Evolutionary conservation across 1,140 invertebrate genomes (phyloP).

Genomic region (Prorops nasuta): DNA sequence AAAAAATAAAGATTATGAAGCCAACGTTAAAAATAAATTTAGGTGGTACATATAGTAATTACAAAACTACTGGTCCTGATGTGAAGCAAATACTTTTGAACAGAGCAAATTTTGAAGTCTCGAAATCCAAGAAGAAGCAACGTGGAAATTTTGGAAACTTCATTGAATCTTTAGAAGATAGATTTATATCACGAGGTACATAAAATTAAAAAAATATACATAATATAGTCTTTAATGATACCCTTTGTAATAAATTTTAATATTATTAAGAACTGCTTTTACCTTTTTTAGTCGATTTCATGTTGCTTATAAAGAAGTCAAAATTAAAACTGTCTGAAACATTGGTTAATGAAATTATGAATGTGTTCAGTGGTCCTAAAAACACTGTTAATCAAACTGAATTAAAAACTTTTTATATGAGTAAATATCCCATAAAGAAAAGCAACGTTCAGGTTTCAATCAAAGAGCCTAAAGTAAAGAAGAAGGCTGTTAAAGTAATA

Average conservation of each 20-base stretch:
- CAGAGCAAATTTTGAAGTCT: slow-evolving; percentile 49
- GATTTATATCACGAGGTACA: slow-evolving; percentile 22
- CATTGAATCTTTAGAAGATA: slow-evolving; percentile 34
- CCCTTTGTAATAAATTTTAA: too few relatives aligned
- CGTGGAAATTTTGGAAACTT: slow-evolving; percentile 51
- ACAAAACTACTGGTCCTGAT: slow-evolving; percentile 48
- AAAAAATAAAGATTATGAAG: slow-evolving; percentile 32
- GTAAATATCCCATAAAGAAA: slow-evolving; percentile 46
- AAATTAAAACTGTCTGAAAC: slow-evolving; percentile 49
- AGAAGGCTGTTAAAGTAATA: background rate
- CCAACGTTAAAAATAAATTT: slow-evolving; percentile 42
- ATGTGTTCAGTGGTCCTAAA: slow-evolving; percentile 35
- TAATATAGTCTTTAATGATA: too few relatives aligned
- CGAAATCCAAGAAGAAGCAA: slow-evolving; percentile 49
- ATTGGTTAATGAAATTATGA: slow-evolving; percentile 40
- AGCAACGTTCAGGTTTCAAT: slow-evolving; percentile 22
- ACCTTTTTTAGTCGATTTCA: slow-evolving; percentile 36
- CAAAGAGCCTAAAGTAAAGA: slow-evolving; percentile 12
- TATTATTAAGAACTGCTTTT: background rate
- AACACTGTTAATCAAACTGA: slow-evolving; percentile 36
- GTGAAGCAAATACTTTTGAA: slow-evolving; percentile 45
- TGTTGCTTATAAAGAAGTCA: slow-evolving; percentile 31
- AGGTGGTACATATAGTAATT: slow-evolving; percentile 52
- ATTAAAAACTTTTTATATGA: slow-evolving; percentile 45
- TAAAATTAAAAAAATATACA: background rate